Conservation (phyloP, 2,113 vertebrate species). For the Anas platyrhynchos region DNA sequence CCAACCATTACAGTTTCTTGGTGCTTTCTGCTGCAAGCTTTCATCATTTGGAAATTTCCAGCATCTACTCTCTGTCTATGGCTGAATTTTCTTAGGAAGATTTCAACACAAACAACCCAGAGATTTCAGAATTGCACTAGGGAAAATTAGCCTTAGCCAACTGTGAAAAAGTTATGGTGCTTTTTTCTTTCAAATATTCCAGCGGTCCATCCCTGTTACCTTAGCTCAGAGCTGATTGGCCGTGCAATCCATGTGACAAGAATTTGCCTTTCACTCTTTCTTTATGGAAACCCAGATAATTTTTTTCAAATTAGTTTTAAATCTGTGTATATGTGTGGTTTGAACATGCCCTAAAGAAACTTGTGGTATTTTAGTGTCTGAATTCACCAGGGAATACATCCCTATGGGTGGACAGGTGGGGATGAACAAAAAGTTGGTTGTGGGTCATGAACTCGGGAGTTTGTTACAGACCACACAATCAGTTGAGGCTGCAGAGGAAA, state of each 20-base stretch:
- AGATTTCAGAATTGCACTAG: neutral
- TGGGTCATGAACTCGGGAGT: accelerated
- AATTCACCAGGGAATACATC: neutral
- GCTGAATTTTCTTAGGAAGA: conserved; percentile 4
- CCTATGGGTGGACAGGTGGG: neutral
- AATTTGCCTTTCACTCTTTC: neutral
- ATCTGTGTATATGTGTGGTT: neutral
- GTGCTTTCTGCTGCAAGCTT: neutral
- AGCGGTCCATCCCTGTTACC: neutral
- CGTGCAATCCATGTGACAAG: neutral
- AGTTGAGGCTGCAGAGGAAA: neutral
- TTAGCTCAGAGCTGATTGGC: neutral
- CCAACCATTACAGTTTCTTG: neutral
- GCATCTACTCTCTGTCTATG: neutral
- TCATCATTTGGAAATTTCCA: neutral
- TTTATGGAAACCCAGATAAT: neutral
- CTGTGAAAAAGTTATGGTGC: neutral
- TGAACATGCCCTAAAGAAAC: neutral
- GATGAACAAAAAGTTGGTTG: neutral
- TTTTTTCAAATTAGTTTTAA: neutral
- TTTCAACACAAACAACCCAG: neutral
- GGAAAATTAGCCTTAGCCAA: neutral
- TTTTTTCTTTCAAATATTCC: neutral
- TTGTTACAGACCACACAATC: neutral
- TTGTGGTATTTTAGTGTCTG: neutral